Evolutionary conservation across 2,888 invertebrate genomes (phyloP).

Genomic region (Phaedon cochleariae): DNA sequence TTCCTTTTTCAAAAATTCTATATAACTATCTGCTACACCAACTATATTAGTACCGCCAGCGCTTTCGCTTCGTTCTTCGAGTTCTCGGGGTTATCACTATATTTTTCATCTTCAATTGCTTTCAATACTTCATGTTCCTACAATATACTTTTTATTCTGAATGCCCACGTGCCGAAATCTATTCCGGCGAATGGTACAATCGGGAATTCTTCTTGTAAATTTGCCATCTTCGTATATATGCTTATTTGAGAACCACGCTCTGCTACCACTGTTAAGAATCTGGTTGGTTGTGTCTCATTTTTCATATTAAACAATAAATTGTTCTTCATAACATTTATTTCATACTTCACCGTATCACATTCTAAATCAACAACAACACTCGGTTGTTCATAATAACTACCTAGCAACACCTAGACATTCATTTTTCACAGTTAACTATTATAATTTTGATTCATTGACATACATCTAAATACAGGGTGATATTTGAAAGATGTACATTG

Average conservation of each 20-base stretch:
- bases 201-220: constrained; percentile 1
- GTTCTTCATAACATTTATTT: too few relatives aligned
- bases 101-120: constrained; percentile 14
- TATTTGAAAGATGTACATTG: too few relatives aligned
- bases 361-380: too few relatives aligned
- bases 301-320: too few relatives aligned
- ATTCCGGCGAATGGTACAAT: constrained; percentile 13
- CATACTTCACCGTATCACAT: too few relatives aligned
- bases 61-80: neutral
- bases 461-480: too few relatives aligned
- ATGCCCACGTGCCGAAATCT: constrained; percentile 10
- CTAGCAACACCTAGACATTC: too few relatives aligned
- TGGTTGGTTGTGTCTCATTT: too few relatives aligned
- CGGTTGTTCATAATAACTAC: too few relatives aligned
- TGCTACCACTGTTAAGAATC: constrained; percentile 5
- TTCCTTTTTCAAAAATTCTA: constrained; percentile 13
- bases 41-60: constrained; percentile 17
- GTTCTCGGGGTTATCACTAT: constrained; percentile 1
- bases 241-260: neutral
- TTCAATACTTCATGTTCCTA: constrained; percentile 4
- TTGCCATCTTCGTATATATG: neutral
- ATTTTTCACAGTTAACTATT: too few relatives aligned
- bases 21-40: constrained; percentile 10
- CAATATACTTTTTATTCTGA: constrained; percentile 18
- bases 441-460: too few relatives aligned